Conservation (phyloP, 1,140 invertebrate genomes). For the Hycleus phaleratus region DNA sequence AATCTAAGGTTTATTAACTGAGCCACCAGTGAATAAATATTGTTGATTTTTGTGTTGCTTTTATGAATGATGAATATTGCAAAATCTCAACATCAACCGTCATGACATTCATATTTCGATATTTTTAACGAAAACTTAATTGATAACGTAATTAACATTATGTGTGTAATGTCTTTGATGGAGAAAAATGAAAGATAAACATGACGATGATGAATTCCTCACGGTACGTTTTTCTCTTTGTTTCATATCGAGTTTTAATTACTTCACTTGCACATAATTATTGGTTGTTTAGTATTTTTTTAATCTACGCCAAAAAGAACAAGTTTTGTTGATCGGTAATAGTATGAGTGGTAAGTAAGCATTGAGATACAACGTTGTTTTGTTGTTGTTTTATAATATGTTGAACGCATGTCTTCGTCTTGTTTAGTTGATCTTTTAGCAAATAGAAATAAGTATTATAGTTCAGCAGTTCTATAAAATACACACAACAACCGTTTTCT, state of each 20-base stretch:
- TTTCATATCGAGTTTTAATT: too few species aligned
- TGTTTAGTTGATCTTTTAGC: constrained; percentile 9
- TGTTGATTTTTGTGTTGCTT: background rate
- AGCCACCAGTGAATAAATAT: background rate
- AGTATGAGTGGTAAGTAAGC: background rate
- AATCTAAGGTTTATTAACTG: constrained; percentile 11
- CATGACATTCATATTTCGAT: constrained; percentile 18
- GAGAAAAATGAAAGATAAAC: too few species aligned
- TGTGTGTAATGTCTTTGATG: background rate
- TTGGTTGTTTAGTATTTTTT: too few species aligned
- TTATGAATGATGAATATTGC: constrained; percentile 9
- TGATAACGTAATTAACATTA: constrained; percentile 16
- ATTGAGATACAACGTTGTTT: constrained; percentile 5
- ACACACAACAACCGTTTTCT: constrained; percentile 2
- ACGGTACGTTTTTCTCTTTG: too few species aligned
- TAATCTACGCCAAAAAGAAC: too few species aligned
- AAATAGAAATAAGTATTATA: constrained; percentile 13
- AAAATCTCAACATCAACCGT: constrained; percentile 1
- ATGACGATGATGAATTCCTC: background rate
- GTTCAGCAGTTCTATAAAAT: constrained; percentile 13
- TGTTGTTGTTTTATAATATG: background rate
- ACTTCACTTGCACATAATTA: too few species aligned
- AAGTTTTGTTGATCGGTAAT: too few species aligned
- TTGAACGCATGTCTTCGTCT: constrained; percentile 12
- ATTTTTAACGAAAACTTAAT: background rate